phyloP scores from a whole-genome alignment of 2,113 vertebrate species.

The Podarcis raffonei region DNA sequence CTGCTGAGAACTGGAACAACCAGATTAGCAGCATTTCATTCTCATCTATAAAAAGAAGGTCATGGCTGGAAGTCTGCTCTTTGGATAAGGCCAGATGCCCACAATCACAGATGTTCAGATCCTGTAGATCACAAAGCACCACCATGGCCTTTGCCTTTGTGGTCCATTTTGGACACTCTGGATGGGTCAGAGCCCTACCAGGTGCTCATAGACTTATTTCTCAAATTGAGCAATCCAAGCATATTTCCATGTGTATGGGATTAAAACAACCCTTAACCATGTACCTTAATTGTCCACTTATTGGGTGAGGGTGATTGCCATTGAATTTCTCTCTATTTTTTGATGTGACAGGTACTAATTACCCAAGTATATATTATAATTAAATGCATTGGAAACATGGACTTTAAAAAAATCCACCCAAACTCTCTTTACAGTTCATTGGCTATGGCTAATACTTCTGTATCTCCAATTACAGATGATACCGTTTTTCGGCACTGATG shows the following conservation, averaged over 20 bases:
- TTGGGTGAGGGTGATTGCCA: not conserved
- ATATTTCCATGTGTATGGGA: not conserved
- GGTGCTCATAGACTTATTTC: not conserved
- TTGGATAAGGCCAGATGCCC: not conserved
- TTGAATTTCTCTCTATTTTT: not conserved
- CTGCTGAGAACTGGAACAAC: not conserved
- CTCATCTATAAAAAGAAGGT: not conserved
- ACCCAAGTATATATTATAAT: not conserved
- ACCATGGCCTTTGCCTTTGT: not conserved
- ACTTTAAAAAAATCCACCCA: not conserved
- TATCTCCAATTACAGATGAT: conserved; percentile 1
- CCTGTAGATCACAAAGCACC: not conserved
- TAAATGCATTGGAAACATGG: not conserved
- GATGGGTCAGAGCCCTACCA: not conserved
- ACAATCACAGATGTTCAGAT: not conserved
- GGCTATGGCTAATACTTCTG: not conserved
- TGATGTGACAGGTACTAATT: conserved; percentile 3
- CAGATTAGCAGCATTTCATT: not conserved
- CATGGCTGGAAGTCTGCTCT: too few relatives aligned
- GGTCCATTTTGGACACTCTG: not conserved
- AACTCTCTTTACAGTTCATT: conserved; percentile 17
- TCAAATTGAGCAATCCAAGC: not conserved
- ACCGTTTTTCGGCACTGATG: not conserved
- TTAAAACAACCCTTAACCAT: not conserved
- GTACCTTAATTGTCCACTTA: conserved; percentile 6